phyloP scores from a whole-genome alignment of 1,140 invertebrate genomes.

The Drosophila pseudoananassae region DNA sequence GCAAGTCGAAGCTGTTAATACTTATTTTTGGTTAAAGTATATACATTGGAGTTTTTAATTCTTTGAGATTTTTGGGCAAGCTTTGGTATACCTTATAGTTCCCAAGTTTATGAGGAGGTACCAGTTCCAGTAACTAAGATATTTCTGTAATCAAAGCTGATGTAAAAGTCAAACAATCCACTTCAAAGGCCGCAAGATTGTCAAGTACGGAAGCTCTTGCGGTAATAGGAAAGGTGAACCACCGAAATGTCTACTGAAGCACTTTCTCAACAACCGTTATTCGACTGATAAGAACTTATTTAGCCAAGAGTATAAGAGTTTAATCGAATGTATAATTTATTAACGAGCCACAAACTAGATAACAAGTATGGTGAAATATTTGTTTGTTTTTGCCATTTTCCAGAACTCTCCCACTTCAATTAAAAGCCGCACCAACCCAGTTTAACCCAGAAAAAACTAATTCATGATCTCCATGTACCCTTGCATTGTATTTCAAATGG shows the following conservation, averaged over 20 bases:
- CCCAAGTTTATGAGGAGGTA: too few relatives aligned
- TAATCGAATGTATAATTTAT: constrained; percentile 8
- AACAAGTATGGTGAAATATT: constrained; percentile 11
- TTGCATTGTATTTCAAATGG: constrained; percentile 42
- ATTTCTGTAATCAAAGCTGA: background rate
- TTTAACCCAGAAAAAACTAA: constrained; percentile 20
- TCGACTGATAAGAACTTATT: background rate
- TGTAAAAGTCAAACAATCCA: background rate
- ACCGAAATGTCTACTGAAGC: constrained; percentile 7
- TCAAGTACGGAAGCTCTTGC: background rate
- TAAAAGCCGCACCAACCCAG: constrained; percentile 9
- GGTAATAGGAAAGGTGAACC: background rate
- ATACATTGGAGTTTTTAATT: background rate
- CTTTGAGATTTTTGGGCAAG: background rate
- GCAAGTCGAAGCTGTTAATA: background rate
- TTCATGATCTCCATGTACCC: constrained; percentile 35
- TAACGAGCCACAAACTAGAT: background rate
- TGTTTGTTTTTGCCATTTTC: constrained; percentile 1
- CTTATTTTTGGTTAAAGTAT: background rate
- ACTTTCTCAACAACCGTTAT: background rate
- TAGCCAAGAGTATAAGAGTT: constrained; percentile 10
- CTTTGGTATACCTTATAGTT: too few relatives aligned
- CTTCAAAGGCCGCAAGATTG: background rate
- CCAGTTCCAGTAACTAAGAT: too few relatives aligned
- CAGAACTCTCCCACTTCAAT: constrained; percentile 22